phyloP scores from a whole-genome alignment of 2,888 invertebrate species.

The Synergus japonicus region DNA sequence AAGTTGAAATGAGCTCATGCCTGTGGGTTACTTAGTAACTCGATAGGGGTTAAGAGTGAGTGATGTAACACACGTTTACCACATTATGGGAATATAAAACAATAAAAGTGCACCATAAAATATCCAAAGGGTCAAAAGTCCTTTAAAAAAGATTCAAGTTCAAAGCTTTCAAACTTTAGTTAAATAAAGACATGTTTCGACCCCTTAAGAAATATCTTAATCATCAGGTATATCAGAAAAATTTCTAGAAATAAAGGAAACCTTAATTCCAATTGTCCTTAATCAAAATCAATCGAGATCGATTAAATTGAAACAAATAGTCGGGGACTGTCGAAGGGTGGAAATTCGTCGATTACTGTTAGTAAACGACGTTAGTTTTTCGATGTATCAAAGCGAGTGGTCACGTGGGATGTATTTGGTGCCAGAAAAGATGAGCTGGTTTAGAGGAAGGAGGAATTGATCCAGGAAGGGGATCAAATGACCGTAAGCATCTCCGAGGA shows the following conservation, averaged over 20 bases:
- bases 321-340: conserved; percentile 20
- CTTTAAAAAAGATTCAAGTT: too few species aligned
- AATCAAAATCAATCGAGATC: background rate
- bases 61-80: background rate
- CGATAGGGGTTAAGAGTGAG: conserved; percentile 24
- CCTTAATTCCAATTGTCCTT: background rate
- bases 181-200: background rate
- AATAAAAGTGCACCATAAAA: background rate
- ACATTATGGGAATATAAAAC: background rate
- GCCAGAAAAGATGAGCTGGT: conserved; percentile 56
- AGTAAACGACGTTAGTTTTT: conserved; percentile 51
- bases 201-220: too few species aligned
- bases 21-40: conserved; percentile 30
- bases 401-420: conserved; percentile 59
- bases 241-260: background rate
- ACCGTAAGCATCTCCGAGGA: conserved; percentile 29
- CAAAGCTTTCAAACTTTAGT: background rate
- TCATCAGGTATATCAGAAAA: background rate
- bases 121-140: background rate
- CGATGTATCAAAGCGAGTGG: conserved; percentile 63
- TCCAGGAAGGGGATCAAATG: conserved; percentile 28
- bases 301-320: conserved; percentile 27
- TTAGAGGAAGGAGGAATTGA: conserved; percentile 51
- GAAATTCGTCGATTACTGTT: conserved; percentile 34
- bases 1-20: background rate